Percentiles rank a stretch among this genome's conserved stretches.
Evolutionary conservation across 1,140 invertebrate species (phyloP).

Genomic region (Sitodiplosis mosellana): DNA sequence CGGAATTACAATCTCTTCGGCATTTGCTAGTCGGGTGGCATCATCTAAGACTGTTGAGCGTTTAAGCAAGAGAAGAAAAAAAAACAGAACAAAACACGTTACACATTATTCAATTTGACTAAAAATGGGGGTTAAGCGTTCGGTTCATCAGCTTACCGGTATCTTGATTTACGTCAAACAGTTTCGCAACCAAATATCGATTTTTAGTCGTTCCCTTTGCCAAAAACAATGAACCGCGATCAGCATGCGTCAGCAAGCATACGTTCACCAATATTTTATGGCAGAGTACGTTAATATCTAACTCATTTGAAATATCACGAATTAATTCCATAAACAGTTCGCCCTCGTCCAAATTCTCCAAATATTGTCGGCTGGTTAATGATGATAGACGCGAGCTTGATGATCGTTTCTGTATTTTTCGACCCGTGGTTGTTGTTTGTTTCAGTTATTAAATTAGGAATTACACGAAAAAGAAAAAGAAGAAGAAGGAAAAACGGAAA

Average conservation of each 20-base stretch:
- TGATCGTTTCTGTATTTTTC: constrained; percentile 30
- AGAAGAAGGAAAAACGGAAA: not conserved
- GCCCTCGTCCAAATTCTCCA: constrained; percentile 50
- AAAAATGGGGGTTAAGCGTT: not conserved
- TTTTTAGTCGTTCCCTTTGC: constrained; percentile 56
- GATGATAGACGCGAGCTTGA: constrained; percentile 30
- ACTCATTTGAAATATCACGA: constrained; percentile 77
- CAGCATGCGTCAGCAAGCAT: constrained; percentile 65
- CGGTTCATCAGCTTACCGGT: constrained; percentile 35
- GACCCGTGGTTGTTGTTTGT: no score
- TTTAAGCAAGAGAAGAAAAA: not conserved
- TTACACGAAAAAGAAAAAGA: not conserved
- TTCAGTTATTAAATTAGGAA: constrained; percentile 2
- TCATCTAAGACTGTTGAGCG: constrained; percentile 53
- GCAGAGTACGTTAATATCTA: constrained; percentile 82
- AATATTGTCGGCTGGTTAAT: constrained; percentile 30
- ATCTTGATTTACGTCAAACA: constrained; percentile 79
- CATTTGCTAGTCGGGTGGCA: constrained; percentile 45
- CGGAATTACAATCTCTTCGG: constrained; percentile 68
- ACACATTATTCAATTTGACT: not conserved
- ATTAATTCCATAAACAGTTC: constrained; percentile 87
- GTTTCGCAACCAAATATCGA: constrained; percentile 70
- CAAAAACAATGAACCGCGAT: constrained; percentile 72
- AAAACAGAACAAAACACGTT: not conserved
- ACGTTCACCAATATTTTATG: constrained; percentile 90